Evolutionary conservation across 1,140 invertebrate species (phyloP).

Genomic region (Aradophagus sp.): DNA sequence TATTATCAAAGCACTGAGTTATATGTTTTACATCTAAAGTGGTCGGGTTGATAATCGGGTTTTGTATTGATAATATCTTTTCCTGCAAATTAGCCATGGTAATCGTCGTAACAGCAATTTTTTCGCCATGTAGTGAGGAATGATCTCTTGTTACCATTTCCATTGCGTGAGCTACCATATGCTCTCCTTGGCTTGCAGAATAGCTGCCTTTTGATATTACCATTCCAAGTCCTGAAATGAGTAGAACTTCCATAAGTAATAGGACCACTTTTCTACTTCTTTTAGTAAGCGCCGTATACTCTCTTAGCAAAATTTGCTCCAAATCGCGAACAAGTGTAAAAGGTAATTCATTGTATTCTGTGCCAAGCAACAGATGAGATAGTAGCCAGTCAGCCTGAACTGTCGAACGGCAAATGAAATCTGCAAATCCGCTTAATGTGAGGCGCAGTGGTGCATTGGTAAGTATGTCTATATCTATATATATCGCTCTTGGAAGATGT

Average conservation of each 20-base stretch:
- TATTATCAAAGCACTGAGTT: constrained; percentile 18
- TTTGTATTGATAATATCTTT: constrained; percentile 20
- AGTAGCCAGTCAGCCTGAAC: constrained; percentile 20
- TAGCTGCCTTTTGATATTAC: constrained; percentile 18
- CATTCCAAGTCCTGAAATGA: constrained; percentile 21
- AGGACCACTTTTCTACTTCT: constrained; percentile 25
- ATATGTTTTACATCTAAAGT: constrained; percentile 21
- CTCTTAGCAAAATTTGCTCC: constrained; percentile 24
- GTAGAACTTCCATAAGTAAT: constrained; percentile 24
- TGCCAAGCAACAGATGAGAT: constrained; percentile 23
- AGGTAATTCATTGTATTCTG: constrained; percentile 24
- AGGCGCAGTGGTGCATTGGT: constrained; percentile 21
- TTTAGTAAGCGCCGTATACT: constrained; percentile 24
- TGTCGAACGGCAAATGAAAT: constrained; percentile 25
- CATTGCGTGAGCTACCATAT: constrained; percentile 21
- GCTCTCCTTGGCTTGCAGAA: constrained; percentile 24
- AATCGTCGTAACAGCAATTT: constrained; percentile 19
- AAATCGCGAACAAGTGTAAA: constrained; percentile 25
- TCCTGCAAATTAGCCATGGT: constrained; percentile 20
- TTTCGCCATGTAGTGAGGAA: constrained; percentile 18
- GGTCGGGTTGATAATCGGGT: constrained; percentile 18
- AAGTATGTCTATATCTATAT: constrained; percentile 26
- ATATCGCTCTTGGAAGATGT: constrained; percentile 23
- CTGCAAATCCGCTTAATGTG: constrained; percentile 24
- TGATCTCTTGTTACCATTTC: constrained; percentile 16